phyloP scores from a whole-genome alignment of 2,888 invertebrate genomes.

The Ophioninae sp. region DNA sequence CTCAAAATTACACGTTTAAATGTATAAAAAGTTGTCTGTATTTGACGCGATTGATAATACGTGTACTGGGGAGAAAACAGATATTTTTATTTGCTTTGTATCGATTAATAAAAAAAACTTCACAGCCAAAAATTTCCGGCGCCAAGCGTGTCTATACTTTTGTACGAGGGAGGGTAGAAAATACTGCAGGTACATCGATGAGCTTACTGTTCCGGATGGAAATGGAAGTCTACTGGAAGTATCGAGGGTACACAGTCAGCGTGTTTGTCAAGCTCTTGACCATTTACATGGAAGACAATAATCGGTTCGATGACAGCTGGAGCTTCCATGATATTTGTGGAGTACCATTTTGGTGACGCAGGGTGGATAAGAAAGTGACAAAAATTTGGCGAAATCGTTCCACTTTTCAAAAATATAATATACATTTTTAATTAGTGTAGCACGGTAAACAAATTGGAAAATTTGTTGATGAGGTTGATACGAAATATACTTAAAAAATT shows the following conservation, averaged over 20 bases:
- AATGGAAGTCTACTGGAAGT: slow-evolving; percentile 53
- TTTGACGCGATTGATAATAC: no score
- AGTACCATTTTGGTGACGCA: background rate
- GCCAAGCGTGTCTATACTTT: background rate
- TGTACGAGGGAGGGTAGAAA: slow-evolving; percentile 52
- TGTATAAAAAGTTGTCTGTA: no score
- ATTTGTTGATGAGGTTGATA: no score
- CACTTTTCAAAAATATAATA: no score
- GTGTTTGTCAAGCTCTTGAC: slow-evolving; percentile 26
- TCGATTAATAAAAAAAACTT: background rate
- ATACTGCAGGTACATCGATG: slow-evolving; percentile 35
- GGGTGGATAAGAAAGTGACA: background rate
- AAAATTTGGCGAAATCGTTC: background rate
- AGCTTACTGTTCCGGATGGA: slow-evolving; percentile 27
- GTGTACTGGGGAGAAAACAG: no score
- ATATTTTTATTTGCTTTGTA: no score
- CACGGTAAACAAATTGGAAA: no score
- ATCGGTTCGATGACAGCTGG: background rate
- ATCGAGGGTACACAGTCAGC: slow-evolving; percentile 27
- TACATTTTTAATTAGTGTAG: no score
- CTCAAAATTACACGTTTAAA: no score
- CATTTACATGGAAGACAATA: background rate
- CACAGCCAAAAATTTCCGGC: slow-evolving; percentile 25
- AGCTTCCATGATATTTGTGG: background rate
- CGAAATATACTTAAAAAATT: no score